phyloP scores from a whole-genome alignment of 2,797 vertebrate species.

The Leptoclinus maculatus region DNA sequence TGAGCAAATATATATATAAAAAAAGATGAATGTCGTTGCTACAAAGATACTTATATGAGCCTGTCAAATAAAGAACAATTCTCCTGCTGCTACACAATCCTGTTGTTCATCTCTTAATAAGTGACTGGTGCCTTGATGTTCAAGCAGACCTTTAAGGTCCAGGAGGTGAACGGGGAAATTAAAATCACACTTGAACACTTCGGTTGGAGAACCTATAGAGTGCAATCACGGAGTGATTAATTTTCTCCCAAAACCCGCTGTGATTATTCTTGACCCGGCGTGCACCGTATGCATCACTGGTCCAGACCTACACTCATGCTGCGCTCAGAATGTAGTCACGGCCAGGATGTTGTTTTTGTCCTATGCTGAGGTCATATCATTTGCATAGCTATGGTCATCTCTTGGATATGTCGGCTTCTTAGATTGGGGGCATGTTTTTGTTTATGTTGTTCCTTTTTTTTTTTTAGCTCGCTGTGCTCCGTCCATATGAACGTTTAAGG shows the following conservation, averaged over 20 bases:
- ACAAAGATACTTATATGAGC: constrained; percentile 8
- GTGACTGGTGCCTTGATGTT: constrained; percentile 34
- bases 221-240: constrained; percentile 63
- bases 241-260: constrained; percentile 33
- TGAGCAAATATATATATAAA: background rate
- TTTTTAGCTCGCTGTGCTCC: background rate
- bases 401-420: background rate
- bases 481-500: background rate
- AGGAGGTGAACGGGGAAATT: constrained; percentile 47
- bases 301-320: constrained; percentile 39
- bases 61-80: constrained; percentile 10
- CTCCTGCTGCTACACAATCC: background rate
- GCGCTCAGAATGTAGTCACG: constrained; percentile 36
- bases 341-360: constrained; percentile 29
- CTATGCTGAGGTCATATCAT: constrained; percentile 20
- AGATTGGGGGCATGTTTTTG: background rate
- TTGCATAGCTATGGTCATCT: constrained; percentile 12
- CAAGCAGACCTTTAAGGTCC: constrained; percentile 54
- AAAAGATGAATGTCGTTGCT: constrained; percentile 3
- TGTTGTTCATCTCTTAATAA: constrained; percentile 9
- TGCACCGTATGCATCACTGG: constrained; percentile 24
- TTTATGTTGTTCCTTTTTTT: background rate
- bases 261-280: constrained; percentile 48
- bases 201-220: constrained; percentile 49
- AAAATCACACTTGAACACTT: constrained; percentile 50